phyloP scores from a whole-genome alignment of 2,113 vertebrate genomes.

The Antennarius striatus region DNA sequence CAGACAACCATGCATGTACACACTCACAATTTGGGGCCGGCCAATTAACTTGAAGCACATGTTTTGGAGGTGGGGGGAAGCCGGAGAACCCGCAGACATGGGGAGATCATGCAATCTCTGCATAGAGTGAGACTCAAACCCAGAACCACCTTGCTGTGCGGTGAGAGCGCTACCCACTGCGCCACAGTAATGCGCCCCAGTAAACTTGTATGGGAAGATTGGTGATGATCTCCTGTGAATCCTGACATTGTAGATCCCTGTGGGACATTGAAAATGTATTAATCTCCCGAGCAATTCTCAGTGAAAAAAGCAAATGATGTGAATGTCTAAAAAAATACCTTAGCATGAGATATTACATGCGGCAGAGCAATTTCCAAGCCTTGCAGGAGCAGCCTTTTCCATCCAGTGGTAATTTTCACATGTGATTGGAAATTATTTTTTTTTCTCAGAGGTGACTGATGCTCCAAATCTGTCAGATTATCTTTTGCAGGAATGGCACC shows the following conservation, averaged over 20 bases:
- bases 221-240: constrained; percentile 11
- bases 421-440: constrained; percentile 69
- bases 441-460: constrained; percentile 32
- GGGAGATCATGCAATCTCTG: too few relatives aligned
- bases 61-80: too few relatives aligned
- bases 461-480: constrained; percentile 46
- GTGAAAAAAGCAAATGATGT: constrained; percentile 40
- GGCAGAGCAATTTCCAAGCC: constrained; percentile 78
- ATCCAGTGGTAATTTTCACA: constrained; percentile 70
- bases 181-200: too few relatives aligned
- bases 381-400: constrained; percentile 47
- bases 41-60: too few relatives aligned
- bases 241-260: constrained; percentile 21
- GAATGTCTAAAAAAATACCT: constrained; percentile 38
- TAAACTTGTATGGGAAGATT: constrained; percentile 2
- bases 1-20: too few relatives aligned
- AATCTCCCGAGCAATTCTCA: constrained; percentile 17
- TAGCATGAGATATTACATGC: constrained; percentile 73
- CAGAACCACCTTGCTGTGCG: too few relatives aligned
- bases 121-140: too few relatives aligned
- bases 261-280: constrained; percentile 29
- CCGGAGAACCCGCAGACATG: too few relatives aligned
- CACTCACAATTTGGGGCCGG: too few relatives aligned
- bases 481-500: constrained; percentile 44
- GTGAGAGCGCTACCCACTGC: too few relatives aligned